Evolutionary conservation across 2,797 vertebrate species (phyloP).

Genomic region (Enteromius viviparus): DNA sequence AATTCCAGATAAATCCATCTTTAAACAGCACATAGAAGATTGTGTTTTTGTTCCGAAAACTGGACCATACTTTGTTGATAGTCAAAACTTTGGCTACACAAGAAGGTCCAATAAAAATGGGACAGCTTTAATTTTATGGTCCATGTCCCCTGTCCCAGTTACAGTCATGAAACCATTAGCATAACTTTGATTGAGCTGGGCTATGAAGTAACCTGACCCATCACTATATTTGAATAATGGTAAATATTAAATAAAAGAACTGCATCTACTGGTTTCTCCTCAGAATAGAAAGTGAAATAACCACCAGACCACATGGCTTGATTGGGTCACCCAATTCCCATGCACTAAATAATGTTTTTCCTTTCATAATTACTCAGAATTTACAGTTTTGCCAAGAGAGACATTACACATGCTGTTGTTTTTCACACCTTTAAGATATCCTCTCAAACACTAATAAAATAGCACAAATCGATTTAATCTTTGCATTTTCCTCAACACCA

Average conservation of each 20-base stretch:
- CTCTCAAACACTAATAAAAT: constrained; percentile 29
- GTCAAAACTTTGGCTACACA: neutral
- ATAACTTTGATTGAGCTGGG: neutral
- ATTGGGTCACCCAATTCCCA: neutral
- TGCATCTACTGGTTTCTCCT: neutral
- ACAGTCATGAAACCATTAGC: constrained; percentile 1
- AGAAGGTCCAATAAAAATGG: neutral
- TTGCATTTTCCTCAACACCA: constrained; percentile 34
- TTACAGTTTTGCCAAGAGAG: neutral
- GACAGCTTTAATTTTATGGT: neutral
- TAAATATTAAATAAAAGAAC: neutral
- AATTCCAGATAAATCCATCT: neutral
- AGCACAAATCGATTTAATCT: constrained; percentile 38
- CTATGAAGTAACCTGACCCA: neutral
- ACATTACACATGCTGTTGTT: constrained; percentile 6
- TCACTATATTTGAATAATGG: neutral
- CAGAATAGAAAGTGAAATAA: neutral
- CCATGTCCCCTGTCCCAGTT: neutral
- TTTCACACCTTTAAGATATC: constrained; percentile 36
- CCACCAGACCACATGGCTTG: neutral
- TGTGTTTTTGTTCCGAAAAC: neutral
- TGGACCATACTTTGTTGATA: neutral
- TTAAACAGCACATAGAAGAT: neutral
- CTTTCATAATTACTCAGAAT: neutral
- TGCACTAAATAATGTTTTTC: neutral